A percentile compares a stretch with the other conserved stretches of the same genome.
These are phyloP conservation scores for Lasiurus borealis DNA, from an alignment of 2,113 vertebrate species.

Conservation along the genomic window DNA sequence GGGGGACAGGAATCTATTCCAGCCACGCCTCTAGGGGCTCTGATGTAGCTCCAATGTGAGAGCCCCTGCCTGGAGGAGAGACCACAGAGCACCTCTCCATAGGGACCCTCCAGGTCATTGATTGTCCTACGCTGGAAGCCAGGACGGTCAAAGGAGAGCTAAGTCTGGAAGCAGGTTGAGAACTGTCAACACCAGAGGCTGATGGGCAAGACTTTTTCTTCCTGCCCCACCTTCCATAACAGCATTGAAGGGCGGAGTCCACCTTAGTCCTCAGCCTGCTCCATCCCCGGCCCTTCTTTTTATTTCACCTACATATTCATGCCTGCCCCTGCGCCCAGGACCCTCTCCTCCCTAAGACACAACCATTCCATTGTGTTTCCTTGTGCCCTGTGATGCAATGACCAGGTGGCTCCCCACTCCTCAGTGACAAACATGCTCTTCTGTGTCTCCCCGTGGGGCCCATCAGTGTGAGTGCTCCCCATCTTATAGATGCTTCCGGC, in stretches of 20 bases:
- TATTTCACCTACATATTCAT: background rate
- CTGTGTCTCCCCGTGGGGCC: accelerated
- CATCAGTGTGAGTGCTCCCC: accelerated
- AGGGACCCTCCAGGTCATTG: background rate
- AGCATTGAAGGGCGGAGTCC: background rate
- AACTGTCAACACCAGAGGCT: background rate
- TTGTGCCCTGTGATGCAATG: background rate
- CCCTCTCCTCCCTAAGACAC: background rate
- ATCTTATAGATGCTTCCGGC: background rate
- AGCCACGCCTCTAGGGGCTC: background rate
- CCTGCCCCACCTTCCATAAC: accelerated
- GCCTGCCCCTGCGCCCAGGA: background rate
- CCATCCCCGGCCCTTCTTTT: background rate
- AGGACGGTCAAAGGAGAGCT: background rate
- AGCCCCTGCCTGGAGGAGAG: background rate
- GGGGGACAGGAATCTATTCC: background rate
- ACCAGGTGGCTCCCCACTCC: background rate
- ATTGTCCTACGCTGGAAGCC: accelerated
- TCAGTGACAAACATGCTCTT: background rate
- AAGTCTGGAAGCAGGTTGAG: background rate
- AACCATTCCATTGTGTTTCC: background rate
- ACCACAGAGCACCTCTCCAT: background rate
- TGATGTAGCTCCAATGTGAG: background rate
- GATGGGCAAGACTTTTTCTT: background rate
- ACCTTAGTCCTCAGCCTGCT: background rate